phyloP scores from a whole-genome alignment of 2,113 vertebrate species.

The Bombycilla garrulus region DNA sequence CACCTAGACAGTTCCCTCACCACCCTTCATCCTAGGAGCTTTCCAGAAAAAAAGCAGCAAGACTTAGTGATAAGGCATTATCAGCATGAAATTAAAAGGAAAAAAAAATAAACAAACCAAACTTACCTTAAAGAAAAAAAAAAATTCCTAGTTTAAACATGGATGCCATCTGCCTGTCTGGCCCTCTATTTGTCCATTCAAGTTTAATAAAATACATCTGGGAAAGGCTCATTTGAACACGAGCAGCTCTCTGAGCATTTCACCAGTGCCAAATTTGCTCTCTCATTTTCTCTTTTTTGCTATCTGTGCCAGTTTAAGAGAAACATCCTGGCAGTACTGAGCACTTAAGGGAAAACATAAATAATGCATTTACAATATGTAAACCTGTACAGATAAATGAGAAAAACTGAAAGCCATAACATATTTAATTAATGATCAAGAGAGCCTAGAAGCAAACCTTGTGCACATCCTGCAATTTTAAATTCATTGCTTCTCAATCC shows the following conservation, averaged over 20 bases:
- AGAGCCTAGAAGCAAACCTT: constrained; percentile 25
- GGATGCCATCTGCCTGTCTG: not conserved
- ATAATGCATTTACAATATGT: constrained; percentile 48
- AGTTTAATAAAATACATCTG: not conserved
- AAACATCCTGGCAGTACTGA: constrained; percentile 39
- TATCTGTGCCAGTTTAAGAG: constrained; percentile 36
- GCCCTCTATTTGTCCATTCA: not conserved
- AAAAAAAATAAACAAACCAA: not conserved
- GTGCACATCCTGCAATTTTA: constrained; percentile 14
- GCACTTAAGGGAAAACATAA: constrained; percentile 56
- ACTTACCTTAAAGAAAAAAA: not conserved
- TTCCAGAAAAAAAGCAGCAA: not conserved
- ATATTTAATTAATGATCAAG: constrained; percentile 60
- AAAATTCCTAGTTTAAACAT: not conserved
- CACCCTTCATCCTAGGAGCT: not conserved
- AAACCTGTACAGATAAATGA: constrained; percentile 56
- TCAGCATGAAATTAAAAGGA: not conserved
- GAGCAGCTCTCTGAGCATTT: not conserved
- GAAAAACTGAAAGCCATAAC: constrained; percentile 51
- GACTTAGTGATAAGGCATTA: not conserved
- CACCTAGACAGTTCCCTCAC: not conserved
- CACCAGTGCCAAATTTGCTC: not conserved
- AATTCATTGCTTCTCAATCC: not conserved
- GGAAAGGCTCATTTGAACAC: not conserved
- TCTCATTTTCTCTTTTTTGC: constrained; percentile 27